A percentile compares a stretch with the other conserved stretches of the same genome.
phyloP scores from a whole-genome alignment of 2,888 invertebrate species.

The Zele albiditarsus region DNA sequence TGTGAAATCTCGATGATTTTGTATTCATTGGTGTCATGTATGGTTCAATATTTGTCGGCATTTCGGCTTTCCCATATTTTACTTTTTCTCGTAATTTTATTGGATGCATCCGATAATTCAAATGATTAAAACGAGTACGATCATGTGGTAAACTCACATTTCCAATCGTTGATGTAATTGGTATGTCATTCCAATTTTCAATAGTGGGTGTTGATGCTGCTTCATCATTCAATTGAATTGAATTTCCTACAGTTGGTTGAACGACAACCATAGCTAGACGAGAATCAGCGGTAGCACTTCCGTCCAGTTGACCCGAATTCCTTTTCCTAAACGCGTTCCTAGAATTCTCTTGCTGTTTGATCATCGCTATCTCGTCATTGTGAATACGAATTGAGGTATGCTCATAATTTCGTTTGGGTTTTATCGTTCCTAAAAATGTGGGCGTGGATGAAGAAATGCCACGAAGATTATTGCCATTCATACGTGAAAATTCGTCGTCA shows the following conservation, averaged over 20 bases:
- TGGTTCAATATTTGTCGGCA: background rate
- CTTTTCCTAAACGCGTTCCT: background rate
- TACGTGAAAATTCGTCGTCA: background rate
- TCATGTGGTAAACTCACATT: background rate
- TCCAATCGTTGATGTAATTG: background rate
- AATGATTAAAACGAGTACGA: background rate
- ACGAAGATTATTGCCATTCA: conserved; percentile 23
- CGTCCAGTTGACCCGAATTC: conserved; percentile 23
- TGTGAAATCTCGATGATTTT: background rate
- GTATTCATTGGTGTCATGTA: background rate
- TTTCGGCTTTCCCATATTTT: background rate
- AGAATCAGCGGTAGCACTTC: conserved; percentile 5
- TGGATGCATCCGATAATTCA: background rate
- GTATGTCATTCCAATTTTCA: background rate
- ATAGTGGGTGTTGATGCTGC: background rate
- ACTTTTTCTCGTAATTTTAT: background rate
- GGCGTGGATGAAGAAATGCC: conserved; percentile 16
- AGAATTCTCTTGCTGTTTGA: background rate
- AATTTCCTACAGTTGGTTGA: conserved; percentile 43
- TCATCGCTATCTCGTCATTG: background rate
- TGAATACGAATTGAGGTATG: background rate
- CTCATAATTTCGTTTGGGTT: conserved; percentile 6
- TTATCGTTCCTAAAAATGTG: background rate
- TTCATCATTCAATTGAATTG: conserved; percentile 48
- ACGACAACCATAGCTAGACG: background rate